Evolutionary conservation across 92 coral and sea anemone genomes (phyloP).

Genomic region (Anthopleura xanthogrammica): DNA sequence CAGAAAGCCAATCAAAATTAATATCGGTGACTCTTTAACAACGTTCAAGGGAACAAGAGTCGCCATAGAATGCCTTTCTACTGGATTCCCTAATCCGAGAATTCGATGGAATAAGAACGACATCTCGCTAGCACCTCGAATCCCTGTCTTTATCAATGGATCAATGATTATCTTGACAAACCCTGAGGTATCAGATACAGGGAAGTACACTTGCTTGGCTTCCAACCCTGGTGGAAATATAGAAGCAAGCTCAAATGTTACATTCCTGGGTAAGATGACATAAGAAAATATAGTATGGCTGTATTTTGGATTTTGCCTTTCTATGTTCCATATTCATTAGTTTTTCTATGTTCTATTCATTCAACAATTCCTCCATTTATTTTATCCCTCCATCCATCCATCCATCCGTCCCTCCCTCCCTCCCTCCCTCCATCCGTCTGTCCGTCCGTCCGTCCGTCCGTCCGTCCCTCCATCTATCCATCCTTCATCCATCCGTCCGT

Average conservation of each 20-base stretch:
- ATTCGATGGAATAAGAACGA: slow-evolving; percentile 63
- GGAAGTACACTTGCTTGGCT: slow-evolving; percentile 63
- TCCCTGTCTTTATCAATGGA: slow-evolving; percentile 19
- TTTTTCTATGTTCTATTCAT: too few species aligned
- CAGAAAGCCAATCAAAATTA: slow-evolving; percentile 37
- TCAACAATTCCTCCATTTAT: too few species aligned
- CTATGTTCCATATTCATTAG: background rate
- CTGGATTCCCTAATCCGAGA: slow-evolving; percentile 77
- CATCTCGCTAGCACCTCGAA: slow-evolving; percentile 37
- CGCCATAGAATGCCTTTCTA: slow-evolving; percentile 58
- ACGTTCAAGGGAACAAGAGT: slow-evolving; percentile 63
- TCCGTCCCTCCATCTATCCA: background rate
- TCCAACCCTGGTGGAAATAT: slow-evolving; percentile 65
- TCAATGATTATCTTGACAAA: slow-evolving; percentile 40
- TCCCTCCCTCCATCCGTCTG: too few species aligned
- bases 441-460: background rate
- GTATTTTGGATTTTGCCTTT: background rate
- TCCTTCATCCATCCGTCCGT: background rate
- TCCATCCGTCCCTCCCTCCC: too few species aligned
- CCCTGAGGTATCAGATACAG: slow-evolving; percentile 46
- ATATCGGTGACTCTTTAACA: slow-evolving; percentile 57
- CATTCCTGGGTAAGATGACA: slow-evolving; percentile 65
- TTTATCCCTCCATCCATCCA: too few species aligned
- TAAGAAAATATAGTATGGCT: background rate
- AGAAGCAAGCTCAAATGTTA: slow-evolving; percentile 60